Base-by-base conservation (phyloP, 2,797 vertebrate species). In the Mormyrops boulengeri region DNA sequence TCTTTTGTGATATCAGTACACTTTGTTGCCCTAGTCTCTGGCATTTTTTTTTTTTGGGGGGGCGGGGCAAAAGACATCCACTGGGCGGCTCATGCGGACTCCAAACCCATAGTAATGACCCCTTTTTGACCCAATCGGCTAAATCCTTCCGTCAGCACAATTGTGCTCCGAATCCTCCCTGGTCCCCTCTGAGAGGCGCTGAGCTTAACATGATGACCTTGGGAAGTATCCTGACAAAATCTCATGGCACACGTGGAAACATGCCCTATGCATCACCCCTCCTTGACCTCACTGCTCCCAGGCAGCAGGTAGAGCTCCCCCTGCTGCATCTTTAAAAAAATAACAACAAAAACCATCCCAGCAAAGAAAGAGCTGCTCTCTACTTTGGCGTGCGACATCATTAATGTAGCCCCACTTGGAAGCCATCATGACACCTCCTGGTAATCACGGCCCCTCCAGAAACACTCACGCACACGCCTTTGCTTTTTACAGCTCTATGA, bases 351-450 rank as follows among this genome's bases (percentile, higher is more conserved):
- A 85, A 52, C 14, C 44, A 57, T 50, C 55, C 89, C 89, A 47
- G 41, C 44, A 85, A 60, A 38, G 30, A 92, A 80, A 82, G 41
- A 49, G 60, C 30, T 73, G 89, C 60, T 87, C 91, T 91, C 92
- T 92, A 85, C 87, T 8, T 89, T 93, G 93, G 94, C 94, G 93
- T 88, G 89, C 17, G 82, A 89, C 85, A 80, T 91, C 93, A 92
- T 95, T 94, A 95, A 94, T 92, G 93, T 93, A 90, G 88, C 95
- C 94, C 94, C 92, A 57, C 90, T 92, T 93, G 94, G 93, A 94
- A 93, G 93, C 93, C 92, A 94, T 94, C 93, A 50, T 93, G 91
- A 91, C 87, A 82, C 91, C 92, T 92, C 91, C 92, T 93, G 95
- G 95, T 96, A 92, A 95, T 96, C 95, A 95, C 92, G 90, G 86